These are phyloP conservation scores for Stenoptilia bipunctidactyla DNA, from an alignment of 2,888 invertebrate species.

Conservation along the genomic window DNA sequence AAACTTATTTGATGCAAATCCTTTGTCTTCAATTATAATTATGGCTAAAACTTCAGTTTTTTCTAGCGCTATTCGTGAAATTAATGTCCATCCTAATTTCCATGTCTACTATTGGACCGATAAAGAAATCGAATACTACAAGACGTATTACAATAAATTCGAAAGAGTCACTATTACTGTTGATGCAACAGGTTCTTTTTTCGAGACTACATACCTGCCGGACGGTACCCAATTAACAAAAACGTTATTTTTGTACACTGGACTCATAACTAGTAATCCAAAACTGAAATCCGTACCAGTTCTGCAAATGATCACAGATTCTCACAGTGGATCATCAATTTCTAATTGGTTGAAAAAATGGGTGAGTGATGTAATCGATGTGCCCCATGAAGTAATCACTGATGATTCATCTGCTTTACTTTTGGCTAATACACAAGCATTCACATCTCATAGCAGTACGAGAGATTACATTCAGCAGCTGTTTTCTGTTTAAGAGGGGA, in stretches of 20 bases:
- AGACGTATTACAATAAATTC: slow-evolving; percentile 4
- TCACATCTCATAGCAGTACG: slow-evolving; percentile 1
- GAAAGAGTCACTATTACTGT: slow-evolving; percentile 5
- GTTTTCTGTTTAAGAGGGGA: slow-evolving; percentile 4
- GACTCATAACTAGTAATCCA: slow-evolving; percentile 3
- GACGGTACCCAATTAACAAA: slow-evolving; percentile 1
- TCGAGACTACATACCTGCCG: background rate
- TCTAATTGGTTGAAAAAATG: slow-evolving; percentile 5
- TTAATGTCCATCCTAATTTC: slow-evolving; percentile 4
- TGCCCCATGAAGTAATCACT: too few species aligned
- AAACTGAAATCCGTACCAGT: slow-evolving; percentile 5
- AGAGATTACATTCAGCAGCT: slow-evolving; percentile 2
- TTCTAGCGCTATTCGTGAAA: slow-evolving; percentile 4
- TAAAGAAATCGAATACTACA: slow-evolving; percentile 7
- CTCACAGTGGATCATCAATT: slow-evolving; percentile 4
- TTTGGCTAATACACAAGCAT: slow-evolving; percentile 3
- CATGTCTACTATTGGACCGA: slow-evolving; percentile 6
- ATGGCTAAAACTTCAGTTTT: slow-evolving; percentile 5
- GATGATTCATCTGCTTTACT: slow-evolving; percentile 3
- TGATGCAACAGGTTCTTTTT: slow-evolving; percentile 8
- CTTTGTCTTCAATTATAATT: slow-evolving; percentile 3
- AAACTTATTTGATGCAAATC: slow-evolving; percentile 5
- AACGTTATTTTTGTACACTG: slow-evolving; percentile 6
- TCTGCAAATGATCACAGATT: slow-evolving; percentile 1
- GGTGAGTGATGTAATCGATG: slow-evolving; percentile 2